Percentiles rank a stretch among this genome's conserved stretches.
These are phyloP conservation scores for Andrena haemorrhoa DNA, from an alignment of 2,888 invertebrate genomes.

Conservation along the genomic window DNA sequence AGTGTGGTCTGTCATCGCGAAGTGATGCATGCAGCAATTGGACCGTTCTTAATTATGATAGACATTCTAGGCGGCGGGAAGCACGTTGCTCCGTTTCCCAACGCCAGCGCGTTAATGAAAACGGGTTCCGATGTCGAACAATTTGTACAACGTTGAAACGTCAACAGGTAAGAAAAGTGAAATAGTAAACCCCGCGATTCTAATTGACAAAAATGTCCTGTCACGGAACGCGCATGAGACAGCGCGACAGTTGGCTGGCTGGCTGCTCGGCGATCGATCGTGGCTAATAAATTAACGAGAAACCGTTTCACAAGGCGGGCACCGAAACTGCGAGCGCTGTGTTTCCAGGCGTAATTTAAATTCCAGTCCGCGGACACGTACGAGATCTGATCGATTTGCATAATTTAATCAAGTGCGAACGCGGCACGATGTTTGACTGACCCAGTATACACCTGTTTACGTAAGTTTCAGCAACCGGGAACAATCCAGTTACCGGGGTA, in stretches of 20 bases:
- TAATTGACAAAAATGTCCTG: constrained; percentile 39
- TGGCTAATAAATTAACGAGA: constrained; percentile 48
- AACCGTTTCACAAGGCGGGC: constrained; percentile 43
- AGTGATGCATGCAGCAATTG: no score
- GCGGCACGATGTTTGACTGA: constrained; percentile 58
- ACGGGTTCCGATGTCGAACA: constrained; percentile 1
- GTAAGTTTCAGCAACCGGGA: constrained; percentile 58
- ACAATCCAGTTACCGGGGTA: constrained; percentile 55
- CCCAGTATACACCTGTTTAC: constrained; percentile 62
- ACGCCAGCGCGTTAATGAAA: not conserved
- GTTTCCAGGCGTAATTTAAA: constrained; percentile 58
- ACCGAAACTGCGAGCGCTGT: constrained; percentile 38
- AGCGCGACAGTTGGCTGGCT: constrained; percentile 19
- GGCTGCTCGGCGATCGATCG: constrained; percentile 40
- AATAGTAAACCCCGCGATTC: constrained; percentile 38
- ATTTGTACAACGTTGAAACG: constrained; percentile 30
- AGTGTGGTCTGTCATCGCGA: no score
- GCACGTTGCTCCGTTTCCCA: not conserved
- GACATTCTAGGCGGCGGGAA: no score
- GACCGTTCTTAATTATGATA: no score
- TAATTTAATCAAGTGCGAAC: constrained; percentile 61
- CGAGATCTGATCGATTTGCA: constrained; percentile 57
- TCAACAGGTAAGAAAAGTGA: constrained; percentile 3
- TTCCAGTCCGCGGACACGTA: constrained; percentile 56
- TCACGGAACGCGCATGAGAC: constrained; percentile 18